A percentile compares a stretch with the other conserved stretches of the same genome.
These are phyloP conservation scores for Nasonovia ribisnigri DNA, from an alignment of 2,888 invertebrate genomes.

Conservation along the genomic window DNA sequence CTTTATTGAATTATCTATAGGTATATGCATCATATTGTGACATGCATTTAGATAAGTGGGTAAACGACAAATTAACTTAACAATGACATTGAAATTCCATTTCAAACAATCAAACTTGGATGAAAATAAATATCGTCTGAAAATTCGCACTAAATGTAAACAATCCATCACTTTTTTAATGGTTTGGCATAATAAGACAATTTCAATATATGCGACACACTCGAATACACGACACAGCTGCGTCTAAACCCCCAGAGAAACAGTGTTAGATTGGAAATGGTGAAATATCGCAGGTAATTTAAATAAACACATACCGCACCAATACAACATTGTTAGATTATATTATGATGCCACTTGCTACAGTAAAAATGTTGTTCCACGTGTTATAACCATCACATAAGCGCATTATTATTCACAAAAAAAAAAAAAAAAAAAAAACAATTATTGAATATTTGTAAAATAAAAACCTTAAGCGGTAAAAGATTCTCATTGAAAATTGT, in stretches of 20 bases:
- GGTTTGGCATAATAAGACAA: conserved; percentile 5
- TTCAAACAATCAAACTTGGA: neutral
- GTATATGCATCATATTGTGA: neutral
- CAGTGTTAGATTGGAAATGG: neutral
- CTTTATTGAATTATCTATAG: neutral
- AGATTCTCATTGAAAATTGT: neutral
- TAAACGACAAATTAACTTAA: neutral
- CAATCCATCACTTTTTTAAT: conserved; percentile 34
- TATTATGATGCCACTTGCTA: neutral
- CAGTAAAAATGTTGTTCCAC: neutral
- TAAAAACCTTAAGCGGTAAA: neutral
- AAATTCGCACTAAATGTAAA: neutral
- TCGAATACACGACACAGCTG: neutral
- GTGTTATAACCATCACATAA: neutral
- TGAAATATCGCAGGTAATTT: conserved; percentile 14
- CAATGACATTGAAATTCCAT: neutral
- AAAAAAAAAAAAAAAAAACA: neutral
- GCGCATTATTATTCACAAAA: neutral
- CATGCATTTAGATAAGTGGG: neutral
- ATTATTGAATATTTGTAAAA: neutral
- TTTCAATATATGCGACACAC: neutral
- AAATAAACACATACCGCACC: neutral
- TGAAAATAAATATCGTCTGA: neutral
- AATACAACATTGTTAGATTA: neutral
- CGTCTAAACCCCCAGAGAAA: neutral